Conservation (phyloP, 1,140 invertebrate species). For the Sweltsa coloradensis region DNA sequence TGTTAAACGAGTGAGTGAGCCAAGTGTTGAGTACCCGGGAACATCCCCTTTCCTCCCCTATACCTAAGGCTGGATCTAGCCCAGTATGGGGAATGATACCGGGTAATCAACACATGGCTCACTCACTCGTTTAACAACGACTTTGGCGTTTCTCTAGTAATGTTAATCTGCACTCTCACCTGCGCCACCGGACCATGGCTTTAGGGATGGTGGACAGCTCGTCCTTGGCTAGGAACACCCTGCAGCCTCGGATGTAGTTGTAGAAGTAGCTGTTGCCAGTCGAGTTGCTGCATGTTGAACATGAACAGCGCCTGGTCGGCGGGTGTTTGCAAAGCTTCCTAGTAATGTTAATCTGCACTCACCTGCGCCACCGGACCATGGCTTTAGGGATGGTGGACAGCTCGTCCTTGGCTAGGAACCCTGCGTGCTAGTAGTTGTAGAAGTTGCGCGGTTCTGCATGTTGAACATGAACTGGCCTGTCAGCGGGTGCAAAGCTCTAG, state of each 20-base stretch:
- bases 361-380: constrained; percentile 43
- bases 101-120: no score
- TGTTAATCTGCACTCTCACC: no score
- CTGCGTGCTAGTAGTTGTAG: constrained; percentile 49
- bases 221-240: constrained; percentile 60
- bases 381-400: constrained; percentile 46
- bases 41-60: no score
- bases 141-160: no score
- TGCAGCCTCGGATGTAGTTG: constrained; percentile 47
- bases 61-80: no score
- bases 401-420: constrained; percentile 59
- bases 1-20: no score
- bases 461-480: constrained; percentile 54
- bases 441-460: constrained; percentile 41
- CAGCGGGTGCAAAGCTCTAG: constrained; percentile 40
- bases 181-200: constrained; percentile 41
- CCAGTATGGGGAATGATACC: no score
- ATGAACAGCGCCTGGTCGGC: constrained; percentile 50
- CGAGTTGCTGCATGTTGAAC: constrained; percentile 49
- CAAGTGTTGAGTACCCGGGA: no score
- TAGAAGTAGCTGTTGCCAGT: constrained; percentile 56
- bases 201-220: constrained; percentile 45
- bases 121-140: no score
- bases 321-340: no score
- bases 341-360: no score